Percentiles rank a stretch among this genome's conserved stretches.
These are phyloP conservation scores for Artemia franciscana DNA, from an alignment of 1,140 invertebrate species.

Conservation along the genomic window DNA sequence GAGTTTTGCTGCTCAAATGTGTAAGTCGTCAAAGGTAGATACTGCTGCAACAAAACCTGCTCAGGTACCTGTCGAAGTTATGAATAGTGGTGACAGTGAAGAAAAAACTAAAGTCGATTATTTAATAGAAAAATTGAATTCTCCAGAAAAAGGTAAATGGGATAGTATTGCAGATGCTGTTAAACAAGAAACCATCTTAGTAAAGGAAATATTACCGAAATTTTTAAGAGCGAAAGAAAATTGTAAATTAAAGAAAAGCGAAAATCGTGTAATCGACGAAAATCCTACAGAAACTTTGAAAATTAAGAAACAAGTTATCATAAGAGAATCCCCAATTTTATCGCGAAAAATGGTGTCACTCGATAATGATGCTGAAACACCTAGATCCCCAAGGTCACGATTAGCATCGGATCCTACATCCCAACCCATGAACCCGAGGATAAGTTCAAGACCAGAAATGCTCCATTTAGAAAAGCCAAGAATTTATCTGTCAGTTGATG, in stretches of 20 bases:
- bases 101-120: too few relatives aligned
- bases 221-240: background rate
- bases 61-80: too few relatives aligned
- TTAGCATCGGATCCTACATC: background rate
- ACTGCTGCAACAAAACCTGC: too few relatives aligned
- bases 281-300: too few relatives aligned
- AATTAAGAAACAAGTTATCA: slow-evolving; percentile 3
- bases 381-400: background rate
- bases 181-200: background rate
- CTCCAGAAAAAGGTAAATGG: background rate
- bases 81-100: too few relatives aligned
- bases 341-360: background rate
- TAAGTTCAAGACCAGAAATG: background rate
- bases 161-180: background rate
- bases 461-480: slow-evolving; percentile 23
- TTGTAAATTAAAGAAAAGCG: background rate
- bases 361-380: background rate
- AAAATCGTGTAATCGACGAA: too few relatives aligned
- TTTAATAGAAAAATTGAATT: background rate
- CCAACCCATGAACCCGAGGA: background rate
- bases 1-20: too few relatives aligned
- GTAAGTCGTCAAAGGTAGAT: too few relatives aligned
- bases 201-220: background rate
- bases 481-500: slow-evolving; percentile 47
- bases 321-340: background rate